Base-by-base conservation (phyloP, 2,888 invertebrate genomes). In the Plusia festucae region DNA sequence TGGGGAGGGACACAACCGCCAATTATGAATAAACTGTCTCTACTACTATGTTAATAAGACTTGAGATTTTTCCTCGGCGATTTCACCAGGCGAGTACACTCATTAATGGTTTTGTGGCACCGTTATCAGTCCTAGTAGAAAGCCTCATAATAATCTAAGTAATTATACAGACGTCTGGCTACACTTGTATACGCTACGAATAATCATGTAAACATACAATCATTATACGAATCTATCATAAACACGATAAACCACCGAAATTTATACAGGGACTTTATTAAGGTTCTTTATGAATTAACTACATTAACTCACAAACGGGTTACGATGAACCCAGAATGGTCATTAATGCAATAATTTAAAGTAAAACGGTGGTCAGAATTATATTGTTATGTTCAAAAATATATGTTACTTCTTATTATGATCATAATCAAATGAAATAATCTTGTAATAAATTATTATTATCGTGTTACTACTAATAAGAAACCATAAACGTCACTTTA, bases 11-110 rank as follows among this genome's bases (percentile, higher is more conserved):
- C 87, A 87, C 86, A 89, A 89, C 90, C 88, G 89, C 88, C 92
- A 94, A 93, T 94, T 95, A 94, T 93, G 90, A 93, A 91, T 92
- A 93, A 93, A 94, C 94, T 90, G 93, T 94, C 91, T 92, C 84
- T 86, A 90, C 95, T 87, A 87, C 93, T 93, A 93, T 94, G 93
- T 88, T 92, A 94, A 94, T 94, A 90, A 87, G 88, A 83, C 89
- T 86, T 89, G 88, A 91, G 90, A 93, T 94, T 94, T 93, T 94
- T 94, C 93, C 93, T 88, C 82, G 76, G 75, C 91, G 91, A 93
- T 94, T 94, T 94, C 94, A 93, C 94, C 88, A 80, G 85, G 85
- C 88, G 78, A 87, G 87, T 88, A 89, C 86, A 85, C 88, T 91
- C 91, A 92, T 92, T 93, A 92, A 91, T 91, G 89, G 89, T 92